These are phyloP conservation scores for Oedothorax gibbosus DNA, from an alignment of 1,140 invertebrate genomes.

Conservation along the genomic window DNA sequence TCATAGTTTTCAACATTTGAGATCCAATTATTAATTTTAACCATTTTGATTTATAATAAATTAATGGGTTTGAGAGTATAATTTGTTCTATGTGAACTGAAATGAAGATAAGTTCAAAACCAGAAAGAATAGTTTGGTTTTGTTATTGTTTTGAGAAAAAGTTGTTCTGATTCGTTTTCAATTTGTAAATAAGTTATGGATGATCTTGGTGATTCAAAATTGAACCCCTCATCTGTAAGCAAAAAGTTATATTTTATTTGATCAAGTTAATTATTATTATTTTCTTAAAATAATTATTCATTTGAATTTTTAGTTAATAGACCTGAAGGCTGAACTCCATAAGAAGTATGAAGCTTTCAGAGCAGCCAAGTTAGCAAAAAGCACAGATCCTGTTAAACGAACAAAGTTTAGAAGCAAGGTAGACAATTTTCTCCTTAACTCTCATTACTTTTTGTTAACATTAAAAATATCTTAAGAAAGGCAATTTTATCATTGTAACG, in stretches of 20 bases:
- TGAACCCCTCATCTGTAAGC: slow-evolving; percentile 43
- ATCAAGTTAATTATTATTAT: not conserved
- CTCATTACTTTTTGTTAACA: not conserved
- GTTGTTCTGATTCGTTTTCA: too few relatives aligned
- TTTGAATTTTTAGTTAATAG: slow-evolving; percentile 32
- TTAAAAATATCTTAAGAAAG: not conserved
- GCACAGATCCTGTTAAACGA: not conserved
- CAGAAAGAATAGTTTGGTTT: too few relatives aligned
- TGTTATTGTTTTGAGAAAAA: too few relatives aligned
- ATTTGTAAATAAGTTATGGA: too few relatives aligned
- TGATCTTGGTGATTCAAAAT: slow-evolving; percentile 1
- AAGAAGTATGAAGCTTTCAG: slow-evolving; percentile 43
- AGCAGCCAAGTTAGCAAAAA: slow-evolving; percentile 23
- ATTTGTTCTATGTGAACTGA: too few relatives aligned
- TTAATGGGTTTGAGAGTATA: too few relatives aligned
- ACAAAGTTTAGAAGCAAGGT: slow-evolving; percentile 35
- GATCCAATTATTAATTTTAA: too few relatives aligned
- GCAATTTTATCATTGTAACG: too few relatives aligned
- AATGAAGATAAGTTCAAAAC: too few relatives aligned
- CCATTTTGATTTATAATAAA: too few relatives aligned
- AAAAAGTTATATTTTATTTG: not conserved
- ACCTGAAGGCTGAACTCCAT: slow-evolving; percentile 52
- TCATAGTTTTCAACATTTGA: too few relatives aligned
- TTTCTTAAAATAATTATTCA: not conserved
- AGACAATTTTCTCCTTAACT: not conserved